Evolutionary conservation across 53 echinoderm and acorn worm genomes (phyloP).

Genomic region (Hippasteria phrygiana): DNA sequence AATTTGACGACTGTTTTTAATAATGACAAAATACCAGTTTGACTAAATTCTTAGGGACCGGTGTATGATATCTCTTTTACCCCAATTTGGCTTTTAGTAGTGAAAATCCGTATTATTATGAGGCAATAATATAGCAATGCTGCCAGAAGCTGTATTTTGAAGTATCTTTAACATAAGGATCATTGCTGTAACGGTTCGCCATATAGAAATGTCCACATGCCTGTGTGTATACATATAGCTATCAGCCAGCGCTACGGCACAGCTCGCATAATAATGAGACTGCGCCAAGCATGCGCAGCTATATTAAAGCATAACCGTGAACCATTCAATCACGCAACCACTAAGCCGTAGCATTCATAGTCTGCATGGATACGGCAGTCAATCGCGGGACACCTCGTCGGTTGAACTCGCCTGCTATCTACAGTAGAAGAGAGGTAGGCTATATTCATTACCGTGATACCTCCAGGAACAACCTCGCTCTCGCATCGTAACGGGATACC

Average conservation of each 20-base stretch:
- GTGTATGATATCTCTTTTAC: no score
- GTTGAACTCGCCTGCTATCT: conserved; percentile 13
- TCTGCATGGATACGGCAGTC: conserved; percentile 38
- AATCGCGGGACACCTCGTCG: background rate
- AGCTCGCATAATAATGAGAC: conserved; percentile 1
- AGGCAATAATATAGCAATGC: no score
- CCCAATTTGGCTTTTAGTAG: no score
- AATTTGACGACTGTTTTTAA: no score
- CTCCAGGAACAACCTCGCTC: background rate
- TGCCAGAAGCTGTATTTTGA: no score
- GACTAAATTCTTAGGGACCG: no score
- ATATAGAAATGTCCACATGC: background rate
- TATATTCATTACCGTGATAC: background rate
- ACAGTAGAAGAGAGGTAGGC: background rate
- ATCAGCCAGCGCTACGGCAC: background rate
- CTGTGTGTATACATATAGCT: background rate
- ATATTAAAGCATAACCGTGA: background rate
- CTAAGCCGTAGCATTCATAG: conserved; percentile 11
- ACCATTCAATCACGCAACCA: background rate
- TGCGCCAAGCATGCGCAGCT: background rate
- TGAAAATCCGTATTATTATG: no score
- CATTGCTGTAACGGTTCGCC: background rate
- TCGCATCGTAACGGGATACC: background rate
- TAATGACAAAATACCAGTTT: no score
- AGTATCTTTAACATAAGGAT: no score